phyloP scores from a whole-genome alignment of 2,888 invertebrate species.

The Acronicta psi region DNA sequence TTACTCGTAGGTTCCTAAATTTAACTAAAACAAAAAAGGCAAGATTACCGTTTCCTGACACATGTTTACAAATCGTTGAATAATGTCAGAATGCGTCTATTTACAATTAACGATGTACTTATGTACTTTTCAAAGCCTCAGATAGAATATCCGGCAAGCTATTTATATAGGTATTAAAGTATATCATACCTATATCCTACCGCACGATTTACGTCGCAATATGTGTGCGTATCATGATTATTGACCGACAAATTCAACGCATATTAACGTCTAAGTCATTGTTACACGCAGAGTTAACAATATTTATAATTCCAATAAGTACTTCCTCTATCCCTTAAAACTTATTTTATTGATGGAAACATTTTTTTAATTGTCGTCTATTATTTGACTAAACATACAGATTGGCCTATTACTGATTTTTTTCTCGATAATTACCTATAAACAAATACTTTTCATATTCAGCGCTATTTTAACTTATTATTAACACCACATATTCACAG shows the following conservation, averaged over 20 bases:
- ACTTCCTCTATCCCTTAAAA: constrained; percentile 34
- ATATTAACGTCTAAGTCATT: constrained; percentile 18
- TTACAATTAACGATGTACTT: constrained; percentile 39
- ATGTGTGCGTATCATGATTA: constrained; percentile 53
- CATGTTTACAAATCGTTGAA: constrained; percentile 35
- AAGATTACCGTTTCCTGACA: constrained; percentile 13
- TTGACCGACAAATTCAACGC: constrained; percentile 40
- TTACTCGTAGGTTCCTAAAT: background rate
- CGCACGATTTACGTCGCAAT: constrained; percentile 28
- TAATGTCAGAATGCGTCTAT: constrained; percentile 29
- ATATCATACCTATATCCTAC: constrained; percentile 21
- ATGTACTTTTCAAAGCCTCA: too few relatives aligned
- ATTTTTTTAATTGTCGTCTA: constrained; percentile 14
- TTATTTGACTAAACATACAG: constrained; percentile 3
- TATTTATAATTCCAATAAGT: constrained; percentile 26
- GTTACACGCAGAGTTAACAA: constrained; percentile 16
- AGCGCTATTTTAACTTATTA: constrained; percentile 31
- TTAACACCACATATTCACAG: constrained; percentile 74
- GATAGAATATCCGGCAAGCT: constrained; percentile 45
- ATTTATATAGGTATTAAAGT: constrained; percentile 22
- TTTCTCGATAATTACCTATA: constrained; percentile 19
- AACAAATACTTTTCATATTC: constrained; percentile 17
- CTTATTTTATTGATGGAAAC: constrained; percentile 18
- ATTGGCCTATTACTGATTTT: constrained; percentile 22
- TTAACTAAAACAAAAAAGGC: constrained; percentile 15